Evolutionary conservation across 92 coral and sea anemone genomes (phyloP), one percentile per base, ranked within the genome.

Genomic region (Scolanthus callimorphus): DNA sequence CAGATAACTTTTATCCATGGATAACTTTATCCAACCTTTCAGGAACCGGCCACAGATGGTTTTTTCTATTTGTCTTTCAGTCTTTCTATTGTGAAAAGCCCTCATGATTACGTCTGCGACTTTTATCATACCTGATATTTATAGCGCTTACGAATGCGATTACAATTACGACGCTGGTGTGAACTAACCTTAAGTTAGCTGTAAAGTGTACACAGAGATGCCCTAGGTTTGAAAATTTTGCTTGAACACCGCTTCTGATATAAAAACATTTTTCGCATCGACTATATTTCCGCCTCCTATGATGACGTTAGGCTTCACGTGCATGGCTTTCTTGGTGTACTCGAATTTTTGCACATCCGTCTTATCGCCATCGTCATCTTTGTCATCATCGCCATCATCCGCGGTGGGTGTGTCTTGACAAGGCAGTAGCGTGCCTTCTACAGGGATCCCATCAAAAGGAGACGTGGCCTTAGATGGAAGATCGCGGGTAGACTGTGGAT

Each of bases 271-370:
- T 29, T 67, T 67, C 11, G 74, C 57, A 55, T 67, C 74, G 13
- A 69, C 88, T 1, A 67, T 37, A 20, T 63, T 74, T 4, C 88
- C 88, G 0, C 86, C 86, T 1, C 81, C 81, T 17, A 81, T 56
- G 25, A 81, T 75, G 13, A 81, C 66, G 47, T 81, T 57, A 20
- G 88, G 88, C 20, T 37, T 60, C 2, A 80, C 82, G 43, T 53
- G 65, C 53, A 74, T 53, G 0, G 83, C 88, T 58, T 81, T 81
- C 19, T 58, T 38, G 9, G 82, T 81, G 25, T 60, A 63, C 73
- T 75, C 88, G 12, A 49, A 49, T 31, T 61, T 68, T 25, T 74
- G 82, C 28, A 61, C 23, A 47, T 81, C 88, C 19, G 82, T 81
- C 48, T 58, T 37, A 25, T 66, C 76, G 0, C 21, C 44, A 39